These are phyloP conservation scores for Trachymyrmex septentrionalis DNA, from an alignment of 1,140 invertebrate species.

Conservation along the genomic window DNA sequence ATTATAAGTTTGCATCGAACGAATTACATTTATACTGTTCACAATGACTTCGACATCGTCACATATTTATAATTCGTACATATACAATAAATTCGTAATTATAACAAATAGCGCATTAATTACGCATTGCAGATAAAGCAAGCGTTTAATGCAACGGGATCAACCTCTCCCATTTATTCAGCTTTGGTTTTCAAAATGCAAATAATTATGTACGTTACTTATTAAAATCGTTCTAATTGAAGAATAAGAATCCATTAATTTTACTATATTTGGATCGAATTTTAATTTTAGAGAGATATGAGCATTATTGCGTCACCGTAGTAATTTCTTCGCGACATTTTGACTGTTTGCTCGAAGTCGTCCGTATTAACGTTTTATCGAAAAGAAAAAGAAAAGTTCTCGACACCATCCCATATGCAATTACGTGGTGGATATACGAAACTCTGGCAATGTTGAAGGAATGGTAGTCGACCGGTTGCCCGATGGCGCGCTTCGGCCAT, in stretches of 20 bases:
- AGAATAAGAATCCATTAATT: neutral
- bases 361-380: neutral
- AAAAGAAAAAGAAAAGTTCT: neutral
- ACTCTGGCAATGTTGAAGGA: conserved; percentile 43
- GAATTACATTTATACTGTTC: neutral
- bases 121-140: conserved; percentile 6
- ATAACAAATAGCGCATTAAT: conserved; percentile 10
- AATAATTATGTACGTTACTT: neutral
- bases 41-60: neutral
- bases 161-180: neutral
- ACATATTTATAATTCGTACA: conserved; percentile 6
- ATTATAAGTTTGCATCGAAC: neutral
- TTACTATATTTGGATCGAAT: neutral
- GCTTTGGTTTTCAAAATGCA: neutral
- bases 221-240: neutral
- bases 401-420: neutral
- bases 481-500: neutral
- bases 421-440: conserved; percentile 15
- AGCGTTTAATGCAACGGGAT: neutral
- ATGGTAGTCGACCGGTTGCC: conserved; percentile 7
- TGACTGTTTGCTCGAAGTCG: neutral
- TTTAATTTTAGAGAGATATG: conserved; percentile 6
- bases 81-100: neutral
- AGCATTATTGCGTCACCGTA: neutral
- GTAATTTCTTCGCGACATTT: conserved; percentile 2